These are phyloP conservation scores for Xiphydria camelus DNA, from an alignment of 2,888 invertebrate genomes.

Conservation along the genomic window DNA sequence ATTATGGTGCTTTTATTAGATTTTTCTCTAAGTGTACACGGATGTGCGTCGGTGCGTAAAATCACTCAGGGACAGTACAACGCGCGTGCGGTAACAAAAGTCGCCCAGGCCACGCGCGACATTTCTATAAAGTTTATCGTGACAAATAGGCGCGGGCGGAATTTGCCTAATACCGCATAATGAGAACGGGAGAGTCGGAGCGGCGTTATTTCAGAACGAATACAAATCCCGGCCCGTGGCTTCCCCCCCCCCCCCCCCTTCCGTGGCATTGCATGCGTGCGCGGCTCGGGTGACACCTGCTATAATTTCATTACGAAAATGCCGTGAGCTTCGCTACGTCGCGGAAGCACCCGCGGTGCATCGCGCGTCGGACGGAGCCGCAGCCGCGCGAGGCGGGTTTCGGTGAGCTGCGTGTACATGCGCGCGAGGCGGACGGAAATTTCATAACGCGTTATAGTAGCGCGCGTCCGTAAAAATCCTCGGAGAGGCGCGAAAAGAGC, in stretches of 20 bases:
- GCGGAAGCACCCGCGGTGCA: neutral
- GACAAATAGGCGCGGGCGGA: constrained; percentile 26
- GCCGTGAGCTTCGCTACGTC: constrained; percentile 5
- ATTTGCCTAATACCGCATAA: constrained; percentile 37
- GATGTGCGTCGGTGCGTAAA: no score
- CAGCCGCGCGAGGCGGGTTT: neutral
- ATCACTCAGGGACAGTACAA: no score
- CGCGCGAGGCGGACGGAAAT: no score
- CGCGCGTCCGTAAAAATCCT: no score
- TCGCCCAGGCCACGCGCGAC: no score
- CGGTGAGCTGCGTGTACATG: no score
- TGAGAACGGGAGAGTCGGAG: constrained; percentile 16
- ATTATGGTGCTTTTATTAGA: no score
- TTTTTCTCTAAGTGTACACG: constrained; percentile 14
- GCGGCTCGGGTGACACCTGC: constrained; percentile 22
- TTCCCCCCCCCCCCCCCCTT: constrained; percentile 10
- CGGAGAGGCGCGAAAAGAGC: no score
- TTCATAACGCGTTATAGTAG: constrained; percentile 5
- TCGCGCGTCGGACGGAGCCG: neutral
- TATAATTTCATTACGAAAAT: constrained; percentile 45
- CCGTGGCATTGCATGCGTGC: constrained; percentile 14
- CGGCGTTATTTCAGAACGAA: constrained; percentile 16
- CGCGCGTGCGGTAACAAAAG: no score
- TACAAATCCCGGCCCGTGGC: constrained; percentile 8
- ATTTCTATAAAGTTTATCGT: no score